phyloP scores from a whole-genome alignment of 2,113 vertebrate species.

The Elephas maximus region DNA sequence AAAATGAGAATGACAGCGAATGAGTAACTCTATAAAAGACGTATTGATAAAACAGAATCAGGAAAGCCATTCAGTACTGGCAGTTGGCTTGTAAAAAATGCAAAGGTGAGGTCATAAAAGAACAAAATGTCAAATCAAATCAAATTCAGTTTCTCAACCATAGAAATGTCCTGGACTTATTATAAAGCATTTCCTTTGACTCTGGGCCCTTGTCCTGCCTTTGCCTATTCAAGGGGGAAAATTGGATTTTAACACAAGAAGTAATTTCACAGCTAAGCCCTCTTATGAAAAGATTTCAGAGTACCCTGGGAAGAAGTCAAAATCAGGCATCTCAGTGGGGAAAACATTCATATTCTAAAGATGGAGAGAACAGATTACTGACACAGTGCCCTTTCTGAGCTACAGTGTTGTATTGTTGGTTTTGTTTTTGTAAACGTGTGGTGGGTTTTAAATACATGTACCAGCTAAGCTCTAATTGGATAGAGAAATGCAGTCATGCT shows the following conservation, averaged over 20 bases:
- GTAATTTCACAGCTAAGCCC: constrained; percentile 60
- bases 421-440: constrained; percentile 50
- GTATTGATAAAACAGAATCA: neutral
- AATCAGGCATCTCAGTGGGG: constrained; percentile 49
- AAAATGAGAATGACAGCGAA: neutral
- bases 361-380: constrained; percentile 62
- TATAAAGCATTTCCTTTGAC: constrained; percentile 59
- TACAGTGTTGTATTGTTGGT: neutral
- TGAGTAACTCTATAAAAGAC: neutral
- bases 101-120: neutral
- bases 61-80: neutral
- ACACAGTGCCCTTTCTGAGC: constrained; percentile 29
- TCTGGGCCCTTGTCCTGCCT: constrained; percentile 46
- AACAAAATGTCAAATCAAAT: constrained; percentile 57
- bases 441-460: constrained; percentile 61
- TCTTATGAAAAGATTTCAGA: constrained; percentile 57
- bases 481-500: constrained; percentile 2
- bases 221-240: constrained; percentile 60
- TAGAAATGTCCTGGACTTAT: constrained; percentile 31
- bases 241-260: constrained; percentile 75
- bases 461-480: constrained; percentile 62
- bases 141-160: constrained; percentile 30
- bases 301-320: constrained; percentile 66
- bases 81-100: constrained; percentile 46
- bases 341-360: constrained; percentile 42